Percentiles rank a stretch among this genome's conserved stretches.
These are phyloP conservation scores for Gymnocypris eckloni DNA, from an alignment of 2,797 vertebrate genomes.

Conservation along the genomic window DNA sequence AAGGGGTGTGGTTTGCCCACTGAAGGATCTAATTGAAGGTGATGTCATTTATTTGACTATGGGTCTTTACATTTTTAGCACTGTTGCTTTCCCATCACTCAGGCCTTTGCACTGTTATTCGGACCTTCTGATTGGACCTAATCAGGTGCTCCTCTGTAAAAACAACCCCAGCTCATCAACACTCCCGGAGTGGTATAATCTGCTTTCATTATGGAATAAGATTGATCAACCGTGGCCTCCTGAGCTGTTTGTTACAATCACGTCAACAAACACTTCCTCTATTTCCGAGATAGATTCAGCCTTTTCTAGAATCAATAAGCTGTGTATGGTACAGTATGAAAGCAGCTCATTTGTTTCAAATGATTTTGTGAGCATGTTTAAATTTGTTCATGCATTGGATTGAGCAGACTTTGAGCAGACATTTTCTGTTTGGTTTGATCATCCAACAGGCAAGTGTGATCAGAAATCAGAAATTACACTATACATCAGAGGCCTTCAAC, in stretches of 20 bases:
- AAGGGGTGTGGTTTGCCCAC: constrained; percentile 32
- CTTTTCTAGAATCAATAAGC: constrained; percentile 57
- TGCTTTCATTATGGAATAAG: constrained; percentile 35
- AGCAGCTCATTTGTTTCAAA: constrained; percentile 52
- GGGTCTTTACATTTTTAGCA: constrained; percentile 18
- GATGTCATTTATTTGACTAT: constrained; percentile 43
- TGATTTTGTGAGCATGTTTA: constrained; percentile 56
- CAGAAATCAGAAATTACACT: background rate
- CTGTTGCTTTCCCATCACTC: constrained; percentile 41
- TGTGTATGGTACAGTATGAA: constrained; percentile 46
- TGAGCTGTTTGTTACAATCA: constrained; percentile 49
- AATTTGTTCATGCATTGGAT: constrained; percentile 40
- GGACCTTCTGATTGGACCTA: constrained; percentile 49
- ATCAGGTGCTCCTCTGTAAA: constrained; percentile 46
- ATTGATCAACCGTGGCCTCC: constrained; percentile 35
- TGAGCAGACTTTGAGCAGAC: constrained; percentile 47
- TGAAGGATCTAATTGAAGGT: constrained; percentile 35
- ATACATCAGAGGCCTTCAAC: background rate
- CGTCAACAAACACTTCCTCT: constrained; percentile 49
- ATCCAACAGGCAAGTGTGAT: background rate
- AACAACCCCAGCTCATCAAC: constrained; percentile 28
- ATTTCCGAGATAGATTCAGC: constrained; percentile 50
- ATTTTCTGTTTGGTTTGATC: constrained; percentile 32
- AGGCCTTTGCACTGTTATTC: constrained; percentile 55
- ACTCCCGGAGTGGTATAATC: constrained; percentile 23